These are phyloP conservation scores for Cremastobaeus sp. DNA, from an alignment of 2,888 invertebrate species.

Conservation along the genomic window DNA sequence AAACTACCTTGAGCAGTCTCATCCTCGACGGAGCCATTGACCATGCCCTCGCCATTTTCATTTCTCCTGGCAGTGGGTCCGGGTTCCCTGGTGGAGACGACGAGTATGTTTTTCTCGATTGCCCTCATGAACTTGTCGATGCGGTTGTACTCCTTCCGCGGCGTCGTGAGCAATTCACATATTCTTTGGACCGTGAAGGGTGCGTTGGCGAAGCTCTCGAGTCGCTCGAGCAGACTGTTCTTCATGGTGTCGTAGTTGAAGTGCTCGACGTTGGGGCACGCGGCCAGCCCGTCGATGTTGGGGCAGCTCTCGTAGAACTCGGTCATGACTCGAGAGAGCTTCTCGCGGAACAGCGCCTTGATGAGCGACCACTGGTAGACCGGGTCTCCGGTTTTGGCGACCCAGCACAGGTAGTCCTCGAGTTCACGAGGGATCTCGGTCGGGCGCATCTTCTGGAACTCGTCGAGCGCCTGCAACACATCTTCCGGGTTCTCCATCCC, in stretches of 20 bases:
- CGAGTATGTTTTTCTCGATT: slow-evolving; percentile 95
- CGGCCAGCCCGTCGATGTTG: slow-evolving; percentile 85
- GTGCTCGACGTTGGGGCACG: slow-evolving; percentile 93
- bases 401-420: slow-evolving; percentile 92
- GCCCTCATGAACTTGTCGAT: slow-evolving; percentile 98
- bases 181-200: slow-evolving; percentile 98
- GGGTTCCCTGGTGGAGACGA: slow-evolving; percentile 83
- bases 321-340: slow-evolving; percentile 90
- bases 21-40: slow-evolving; percentile 75
- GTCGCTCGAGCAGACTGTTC: slow-evolving; percentile 87
- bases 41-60: slow-evolving; percentile 76
- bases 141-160: slow-evolving; percentile 95
- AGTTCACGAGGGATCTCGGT: slow-evolving; percentile 92
- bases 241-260: slow-evolving; percentile 95
- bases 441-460: slow-evolving; percentile 87
- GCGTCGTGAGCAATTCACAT: slow-evolving; percentile 94
- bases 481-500: slow-evolving; percentile 92
- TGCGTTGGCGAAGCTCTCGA: slow-evolving; percentile 91
- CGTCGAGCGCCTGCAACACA: slow-evolving; percentile 89
- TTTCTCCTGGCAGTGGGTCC: slow-evolving; percentile 74
- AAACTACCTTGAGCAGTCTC: slow-evolving; percentile 67
- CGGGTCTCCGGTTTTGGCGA: slow-evolving; percentile 96
- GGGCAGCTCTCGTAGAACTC: slow-evolving; percentile 91
- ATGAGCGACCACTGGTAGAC: slow-evolving; percentile 94
- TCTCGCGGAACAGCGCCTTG: slow-evolving; percentile 92